These are phyloP conservation scores for Sturmia bella DNA, from an alignment of 2,888 invertebrate species.

Conservation along the genomic window DNA sequence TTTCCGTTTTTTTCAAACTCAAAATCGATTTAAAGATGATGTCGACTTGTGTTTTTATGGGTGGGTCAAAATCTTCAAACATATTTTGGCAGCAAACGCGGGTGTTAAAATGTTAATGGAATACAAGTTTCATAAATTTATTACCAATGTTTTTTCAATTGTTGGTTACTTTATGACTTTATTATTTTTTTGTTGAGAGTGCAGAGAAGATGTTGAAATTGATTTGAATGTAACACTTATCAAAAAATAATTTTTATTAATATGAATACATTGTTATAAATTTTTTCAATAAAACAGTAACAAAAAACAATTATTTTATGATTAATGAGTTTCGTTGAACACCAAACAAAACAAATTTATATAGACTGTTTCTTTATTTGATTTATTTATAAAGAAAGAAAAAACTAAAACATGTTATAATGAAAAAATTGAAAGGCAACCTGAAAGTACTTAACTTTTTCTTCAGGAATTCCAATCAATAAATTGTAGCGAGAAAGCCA, in stretches of 20 bases:
- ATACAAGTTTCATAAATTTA: not conserved
- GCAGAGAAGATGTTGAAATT: constrained; percentile 44
- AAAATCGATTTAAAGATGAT: constrained; percentile 22
- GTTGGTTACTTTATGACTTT: too few relatives aligned
- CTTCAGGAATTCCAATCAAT: constrained; percentile 51
- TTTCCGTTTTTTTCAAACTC: constrained; percentile 4
- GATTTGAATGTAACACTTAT: constrained; percentile 15
- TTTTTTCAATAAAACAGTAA: constrained; percentile 20
- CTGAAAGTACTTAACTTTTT: constrained; percentile 45
- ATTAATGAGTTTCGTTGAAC: constrained; percentile 46
- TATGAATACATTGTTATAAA: not conserved
- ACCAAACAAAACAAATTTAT: constrained; percentile 31
- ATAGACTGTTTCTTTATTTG: not conserved
- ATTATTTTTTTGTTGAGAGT: constrained; percentile 20
- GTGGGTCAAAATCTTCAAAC: constrained; percentile 43
- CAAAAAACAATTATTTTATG: constrained; percentile 2
- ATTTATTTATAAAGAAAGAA: not conserved
- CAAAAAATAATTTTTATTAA: not conserved
- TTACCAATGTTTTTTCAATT: not conserved
- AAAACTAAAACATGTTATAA: not conserved
- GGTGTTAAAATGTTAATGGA: constrained; percentile 46
- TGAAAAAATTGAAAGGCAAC: not conserved
- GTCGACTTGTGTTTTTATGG: constrained; percentile 20
- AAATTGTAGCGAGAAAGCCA: constrained; percentile 37
- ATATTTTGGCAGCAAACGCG: constrained; percentile 45